Evolutionary conservation across 2,888 invertebrate species (phyloP).

Genomic region (Diaprepes abbreviatus): DNA sequence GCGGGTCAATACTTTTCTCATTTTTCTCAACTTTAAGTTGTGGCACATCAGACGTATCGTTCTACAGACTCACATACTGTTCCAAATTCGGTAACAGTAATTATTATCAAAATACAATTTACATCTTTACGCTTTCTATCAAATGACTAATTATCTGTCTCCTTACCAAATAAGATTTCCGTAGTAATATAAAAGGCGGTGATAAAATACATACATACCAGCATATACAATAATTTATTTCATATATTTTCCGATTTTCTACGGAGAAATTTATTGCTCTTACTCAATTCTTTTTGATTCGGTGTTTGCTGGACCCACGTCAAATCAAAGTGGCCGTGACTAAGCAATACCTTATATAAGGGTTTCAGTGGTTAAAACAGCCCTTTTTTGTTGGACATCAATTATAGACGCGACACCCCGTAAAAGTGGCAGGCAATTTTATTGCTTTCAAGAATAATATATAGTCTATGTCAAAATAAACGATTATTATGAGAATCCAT

Average conservation of each 20-base stretch:
- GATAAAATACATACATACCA: too few relatives aligned
- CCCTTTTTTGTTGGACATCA: constrained; percentile 19
- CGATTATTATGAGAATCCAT: too few relatives aligned
- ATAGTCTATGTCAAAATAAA: background rate
- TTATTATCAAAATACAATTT: too few relatives aligned
- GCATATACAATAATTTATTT: background rate
- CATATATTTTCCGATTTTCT: constrained; percentile 7
- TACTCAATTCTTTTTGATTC: constrained; percentile 21
- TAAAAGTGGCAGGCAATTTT: constrained; percentile 19
- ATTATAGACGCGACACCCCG: constrained; percentile 17
- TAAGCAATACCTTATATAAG: constrained; percentile 20
- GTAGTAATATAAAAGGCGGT: too few relatives aligned
- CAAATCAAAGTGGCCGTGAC: constrained; percentile 25
- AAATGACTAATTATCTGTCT: too few relatives aligned
- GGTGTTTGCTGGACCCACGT: constrained; percentile 12
- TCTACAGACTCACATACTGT: too few relatives aligned
- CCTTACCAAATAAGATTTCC: too few relatives aligned
- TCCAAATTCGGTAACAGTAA: too few relatives aligned
- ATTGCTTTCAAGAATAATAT: background rate
- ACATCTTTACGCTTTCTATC: too few relatives aligned
- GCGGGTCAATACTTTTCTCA: too few relatives aligned
- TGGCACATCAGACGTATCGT: too few relatives aligned
- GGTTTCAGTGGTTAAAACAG: constrained; percentile 16
- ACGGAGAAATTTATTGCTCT: constrained; percentile 4
- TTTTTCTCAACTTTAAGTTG: too few relatives aligned